Evolutionary conservation across 2,888 invertebrate genomes (phyloP), one percentile per base, ranked within the genome.

Genomic region (Thereva unica): DNA sequence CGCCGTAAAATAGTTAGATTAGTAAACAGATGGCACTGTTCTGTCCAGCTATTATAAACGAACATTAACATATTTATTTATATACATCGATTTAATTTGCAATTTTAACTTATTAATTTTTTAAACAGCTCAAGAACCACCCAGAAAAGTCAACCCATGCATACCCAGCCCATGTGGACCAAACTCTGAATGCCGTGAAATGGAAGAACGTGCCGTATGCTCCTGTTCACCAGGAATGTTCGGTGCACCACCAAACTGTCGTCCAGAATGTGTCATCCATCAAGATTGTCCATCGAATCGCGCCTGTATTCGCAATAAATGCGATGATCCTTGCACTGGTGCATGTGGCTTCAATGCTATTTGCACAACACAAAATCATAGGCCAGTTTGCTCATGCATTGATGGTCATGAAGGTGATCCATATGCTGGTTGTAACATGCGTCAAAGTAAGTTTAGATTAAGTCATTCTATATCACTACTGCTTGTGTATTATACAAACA

Each of bases 241-340:
- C 68, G 93, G 93, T 54, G 87, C 88, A 67, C 92, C 93, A 44
- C 92, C 92, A 45, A 88, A 87, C 73, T 91, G 90, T 77, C 84
- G 89, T 74, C 90, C 91, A 38, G 89, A 91, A 80, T 91, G 91
- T 77, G 83, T 88, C 37, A 86, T 89, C 71, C 87, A 88, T 76
- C 85, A 87, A 49, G 90, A 91, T 78, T 91, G 91, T 75, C 84
- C 89, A 12, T 85, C 87, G 57, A 88, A 88, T 75, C 85, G 87
- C 72, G 87, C 86, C 52, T 92, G 91, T 76, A 85, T 90, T 74
- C 86, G 86, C 65, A 87, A 89, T 77, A 86, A 84, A 76, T 92
- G 91, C 77, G 84, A 83, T 71, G 86, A 90, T 79, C 90, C 91
- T 67, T 91, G 91, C 75, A 85, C 87, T 3, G 90, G 90, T 61